phyloP scores from a whole-genome alignment of 2,888 invertebrate species.

The Calameuta filiformis region DNA sequence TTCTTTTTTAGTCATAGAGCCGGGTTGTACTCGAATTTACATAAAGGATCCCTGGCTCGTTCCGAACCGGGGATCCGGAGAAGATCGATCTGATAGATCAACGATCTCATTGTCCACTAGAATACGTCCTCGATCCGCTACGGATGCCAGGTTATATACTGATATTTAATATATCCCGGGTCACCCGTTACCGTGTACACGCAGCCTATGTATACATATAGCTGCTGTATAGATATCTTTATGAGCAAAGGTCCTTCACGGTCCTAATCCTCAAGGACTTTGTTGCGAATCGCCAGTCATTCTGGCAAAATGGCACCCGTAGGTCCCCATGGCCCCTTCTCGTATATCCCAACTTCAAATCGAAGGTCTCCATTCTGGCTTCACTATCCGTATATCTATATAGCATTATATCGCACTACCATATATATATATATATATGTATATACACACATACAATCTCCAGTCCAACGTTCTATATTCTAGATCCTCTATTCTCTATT shows the following conservation, averaged over 20 bases:
- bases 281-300: conserved; percentile 3
- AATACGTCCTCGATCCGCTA: neutral
- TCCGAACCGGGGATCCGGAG: neutral
- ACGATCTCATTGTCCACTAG: neutral
- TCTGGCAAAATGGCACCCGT: neutral
- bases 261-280: conserved; percentile 6
- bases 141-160: neutral
- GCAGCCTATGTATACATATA: neutral
- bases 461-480: neutral
- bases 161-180: conserved; percentile 1
- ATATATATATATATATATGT: neutral
- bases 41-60: neutral
- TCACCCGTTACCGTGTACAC: neutral
- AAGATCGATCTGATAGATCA: neutral
- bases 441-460: neutral
- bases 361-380: neutral
- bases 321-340: neutral
- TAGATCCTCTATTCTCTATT: neutral
- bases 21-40: neutral
- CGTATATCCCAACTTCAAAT: neutral
- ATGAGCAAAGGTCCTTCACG: neutral
- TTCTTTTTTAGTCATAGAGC: neutral
- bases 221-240: neutral
- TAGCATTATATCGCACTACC: neutral
- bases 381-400: too few species aligned